Percentiles rank a stretch among this genome's conserved stretches.
These are phyloP conservation scores for Latrodectus geometricus DNA, from an alignment of 1,140 invertebrate species.

Conservation along the genomic window DNA sequence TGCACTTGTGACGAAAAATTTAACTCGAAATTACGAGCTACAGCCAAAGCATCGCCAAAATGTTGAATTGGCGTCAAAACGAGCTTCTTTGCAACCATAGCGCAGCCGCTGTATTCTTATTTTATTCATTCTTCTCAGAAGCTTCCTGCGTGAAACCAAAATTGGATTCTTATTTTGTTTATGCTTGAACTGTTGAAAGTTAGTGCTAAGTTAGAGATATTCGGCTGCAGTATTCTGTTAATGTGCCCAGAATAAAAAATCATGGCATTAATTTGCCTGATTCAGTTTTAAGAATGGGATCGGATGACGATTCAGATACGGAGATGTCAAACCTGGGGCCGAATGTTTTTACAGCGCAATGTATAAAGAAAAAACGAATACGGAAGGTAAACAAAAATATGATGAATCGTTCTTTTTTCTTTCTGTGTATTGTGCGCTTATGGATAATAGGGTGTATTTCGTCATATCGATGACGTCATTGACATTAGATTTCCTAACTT, in stretches of 20 bases:
- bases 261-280: neutral
- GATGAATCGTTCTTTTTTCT: neutral
- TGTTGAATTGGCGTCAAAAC: neutral
- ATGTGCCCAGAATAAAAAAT: neutral
- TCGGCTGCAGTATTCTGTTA: neutral
- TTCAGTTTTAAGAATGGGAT: neutral
- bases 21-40: too few relatives aligned
- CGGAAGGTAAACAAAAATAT: constrained; percentile 79
- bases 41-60: neutral
- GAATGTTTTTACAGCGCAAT: constrained; percentile 92
- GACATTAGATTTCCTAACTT: neutral
- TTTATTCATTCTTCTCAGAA: neutral
- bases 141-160: neutral
- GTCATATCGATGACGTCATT: neutral
- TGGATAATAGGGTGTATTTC: neutral
- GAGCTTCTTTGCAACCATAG: neutral
- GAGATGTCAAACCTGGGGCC: constrained; percentile 75
- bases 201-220: neutral
- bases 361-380: constrained; percentile 92
- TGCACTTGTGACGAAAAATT: too few relatives aligned
- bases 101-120: neutral
- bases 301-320: constrained; percentile 69
- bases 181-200: neutral
- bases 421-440: neutral
- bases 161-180: neutral